Evolutionary conservation across 2,797 vertebrate genomes (phyloP), one percentile per base, ranked within the genome.

Genomic region (Esox masquinongy): DNA sequence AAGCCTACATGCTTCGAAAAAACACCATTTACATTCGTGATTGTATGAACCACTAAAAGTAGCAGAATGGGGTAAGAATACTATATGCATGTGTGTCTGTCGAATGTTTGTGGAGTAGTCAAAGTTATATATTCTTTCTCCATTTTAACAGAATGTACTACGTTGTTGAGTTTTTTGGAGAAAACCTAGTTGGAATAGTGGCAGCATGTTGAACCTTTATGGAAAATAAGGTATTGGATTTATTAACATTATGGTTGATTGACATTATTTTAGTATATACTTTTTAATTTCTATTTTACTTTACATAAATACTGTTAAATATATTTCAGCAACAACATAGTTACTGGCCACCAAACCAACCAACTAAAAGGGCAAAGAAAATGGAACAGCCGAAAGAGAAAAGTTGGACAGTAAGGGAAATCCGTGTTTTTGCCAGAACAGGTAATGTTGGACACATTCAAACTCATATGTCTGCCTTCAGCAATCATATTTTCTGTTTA

Each of bases 71-170:
- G 17, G 11, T 66, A 29, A 17, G 24, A 11, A 29, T 19, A 66
- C 19, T 66, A 66, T 24, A 19, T 15, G 51, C 2, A 4, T 53
- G 51, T 53, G 19, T 53, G 19, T 19, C 11, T 66, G 63, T 22
- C 12, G 24, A 26, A 22, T 5, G 63, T 66, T 31, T 31, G 29
- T 31, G 29, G 29, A 66, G 5, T n/a, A n/a, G n/a, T 66, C 24
- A 19, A 66, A 66, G 63, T 66, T 19, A 66, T 6, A 19, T 17
- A 19, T 22, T 66, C 3, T 22, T n/a, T 24, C 22, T 19, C 12
- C 5, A 22, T 66, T 66, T 66, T 29, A 66, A 66, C 63, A 66
- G 63, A 66, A 66, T 66, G 63, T 66, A 66, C 63, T 66, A 66
- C 63, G 24, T 66, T 66, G 63, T 66, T 12, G 63, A 66, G 24